Evolutionary conservation across 2,113 vertebrate genomes (phyloP).

Genomic region (Pongo abelii): DNA sequence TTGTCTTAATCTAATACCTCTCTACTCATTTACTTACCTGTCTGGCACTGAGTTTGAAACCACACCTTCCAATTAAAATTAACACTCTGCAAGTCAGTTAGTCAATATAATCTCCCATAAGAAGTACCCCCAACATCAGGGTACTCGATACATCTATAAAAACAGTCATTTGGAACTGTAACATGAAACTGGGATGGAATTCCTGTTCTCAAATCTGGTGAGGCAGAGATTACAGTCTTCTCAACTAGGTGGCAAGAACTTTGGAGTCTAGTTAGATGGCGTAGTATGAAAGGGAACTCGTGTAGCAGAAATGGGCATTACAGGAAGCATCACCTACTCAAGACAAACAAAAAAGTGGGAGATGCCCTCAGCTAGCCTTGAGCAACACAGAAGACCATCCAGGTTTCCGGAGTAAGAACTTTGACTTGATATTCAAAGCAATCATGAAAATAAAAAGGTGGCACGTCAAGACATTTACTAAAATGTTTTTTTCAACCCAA

Average conservation of each 20-base stretch:
- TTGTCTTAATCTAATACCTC: neutral
- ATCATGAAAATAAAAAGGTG: neutral
- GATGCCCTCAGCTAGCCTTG: neutral
- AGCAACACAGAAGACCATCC: neutral
- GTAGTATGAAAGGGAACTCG: neutral
- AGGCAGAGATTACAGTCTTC: neutral
- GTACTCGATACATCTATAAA: neutral
- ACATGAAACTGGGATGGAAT: neutral
- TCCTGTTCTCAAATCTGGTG: neutral
- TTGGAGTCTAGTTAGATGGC: neutral
- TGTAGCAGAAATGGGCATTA: neutral
- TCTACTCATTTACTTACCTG: neutral
- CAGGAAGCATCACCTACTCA: neutral
- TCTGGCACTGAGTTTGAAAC: neutral
- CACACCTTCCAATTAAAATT: neutral
- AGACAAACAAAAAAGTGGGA: neutral
- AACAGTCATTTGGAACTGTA: neutral
- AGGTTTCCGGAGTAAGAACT: neutral
- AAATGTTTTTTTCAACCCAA: neutral
- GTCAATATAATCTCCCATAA: neutral
- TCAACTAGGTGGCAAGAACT: neutral
- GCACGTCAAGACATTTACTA: neutral
- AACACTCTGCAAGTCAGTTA: neutral
- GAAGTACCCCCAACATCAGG: neutral
- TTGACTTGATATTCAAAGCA: neutral